Conservation (phyloP, 2,113 vertebrate species). For the Ptyas mucosa region DNA sequence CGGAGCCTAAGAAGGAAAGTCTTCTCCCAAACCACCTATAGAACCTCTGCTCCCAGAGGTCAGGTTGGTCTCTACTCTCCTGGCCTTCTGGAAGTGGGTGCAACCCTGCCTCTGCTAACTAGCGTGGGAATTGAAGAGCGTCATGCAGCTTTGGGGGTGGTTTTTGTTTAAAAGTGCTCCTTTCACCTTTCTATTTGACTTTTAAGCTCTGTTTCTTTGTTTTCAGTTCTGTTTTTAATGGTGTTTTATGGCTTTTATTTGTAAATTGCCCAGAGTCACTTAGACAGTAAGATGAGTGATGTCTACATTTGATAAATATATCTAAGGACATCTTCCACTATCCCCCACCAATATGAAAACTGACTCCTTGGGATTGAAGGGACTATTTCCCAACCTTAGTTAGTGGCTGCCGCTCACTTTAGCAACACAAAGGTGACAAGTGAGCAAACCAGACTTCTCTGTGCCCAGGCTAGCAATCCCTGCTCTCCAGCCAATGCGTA, state of each 20-base stretch:
- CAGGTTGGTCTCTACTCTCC: not conserved
- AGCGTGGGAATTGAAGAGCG: not conserved
- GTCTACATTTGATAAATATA: not conserved
- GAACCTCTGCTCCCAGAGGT: not conserved
- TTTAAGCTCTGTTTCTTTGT: not conserved
- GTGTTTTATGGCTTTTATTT: not conserved
- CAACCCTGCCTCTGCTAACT: not conserved
- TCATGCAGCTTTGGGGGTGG: not conserved
- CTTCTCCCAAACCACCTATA: not conserved
- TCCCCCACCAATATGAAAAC: not conserved
- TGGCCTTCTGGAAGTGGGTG: not conserved
- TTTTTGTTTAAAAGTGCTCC: not conserved
- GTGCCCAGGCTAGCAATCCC: slow-evolving; percentile 6
- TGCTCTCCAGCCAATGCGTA: not conserved
- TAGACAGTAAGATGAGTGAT: not conserved
- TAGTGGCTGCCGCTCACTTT: slow-evolving; percentile 5
- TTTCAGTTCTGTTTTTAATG: not conserved
- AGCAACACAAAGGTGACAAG: not conserved
- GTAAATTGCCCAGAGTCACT: not conserved
- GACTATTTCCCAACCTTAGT: not conserved
- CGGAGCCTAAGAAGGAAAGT: not conserved
- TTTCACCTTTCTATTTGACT: not conserved
- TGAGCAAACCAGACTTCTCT: not conserved
- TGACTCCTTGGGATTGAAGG: not conserved
- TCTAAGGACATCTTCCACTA: not conserved